These are phyloP conservation scores for Lottia scabra DNA, from an alignment of 2,888 invertebrate species.

Conservation along the genomic window DNA sequence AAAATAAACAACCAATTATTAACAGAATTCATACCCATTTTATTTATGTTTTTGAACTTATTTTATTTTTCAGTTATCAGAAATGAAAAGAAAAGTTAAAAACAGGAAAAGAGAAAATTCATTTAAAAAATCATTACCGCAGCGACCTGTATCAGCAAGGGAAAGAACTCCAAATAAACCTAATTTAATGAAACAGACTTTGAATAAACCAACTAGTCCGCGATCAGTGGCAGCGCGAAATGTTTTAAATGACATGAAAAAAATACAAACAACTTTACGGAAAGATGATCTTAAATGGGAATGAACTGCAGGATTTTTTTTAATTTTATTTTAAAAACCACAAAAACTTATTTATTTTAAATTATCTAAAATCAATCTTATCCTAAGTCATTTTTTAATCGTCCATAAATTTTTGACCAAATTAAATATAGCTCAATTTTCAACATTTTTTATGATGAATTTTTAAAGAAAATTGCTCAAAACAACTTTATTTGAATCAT, in stretches of 20 bases:
- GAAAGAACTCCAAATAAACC: conserved; percentile 13
- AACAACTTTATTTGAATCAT: no score
- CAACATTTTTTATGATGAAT: no score
- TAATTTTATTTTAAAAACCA: not conserved
- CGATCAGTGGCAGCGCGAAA: conserved; percentile 44
- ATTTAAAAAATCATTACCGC: conserved; percentile 22
- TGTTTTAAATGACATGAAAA: conserved; percentile 64
- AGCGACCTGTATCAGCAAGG: conserved; percentile 33
- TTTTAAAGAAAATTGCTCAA: no score
- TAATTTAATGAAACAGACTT: conserved; percentile 11
- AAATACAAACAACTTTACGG: conserved; percentile 63
- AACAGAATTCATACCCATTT: no score
- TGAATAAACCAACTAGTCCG: conserved; percentile 31
- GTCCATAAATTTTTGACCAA: no score
- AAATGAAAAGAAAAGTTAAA: conserved; percentile 47
- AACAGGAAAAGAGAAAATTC: conserved; percentile 23
- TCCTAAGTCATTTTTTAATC: not conserved
- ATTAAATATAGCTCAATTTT: no score
- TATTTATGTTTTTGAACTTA: no score
- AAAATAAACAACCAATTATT: no score
- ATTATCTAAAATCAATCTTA: not conserved
- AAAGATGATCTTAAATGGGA: conserved; percentile 67
- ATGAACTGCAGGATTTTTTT: conserved; percentile 16
- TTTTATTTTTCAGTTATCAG: conserved; percentile 35
- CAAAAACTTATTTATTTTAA: not conserved